Base-by-base conservation (phyloP, 2,113 vertebrate genomes). In the Albula glossodonta region DNA sequence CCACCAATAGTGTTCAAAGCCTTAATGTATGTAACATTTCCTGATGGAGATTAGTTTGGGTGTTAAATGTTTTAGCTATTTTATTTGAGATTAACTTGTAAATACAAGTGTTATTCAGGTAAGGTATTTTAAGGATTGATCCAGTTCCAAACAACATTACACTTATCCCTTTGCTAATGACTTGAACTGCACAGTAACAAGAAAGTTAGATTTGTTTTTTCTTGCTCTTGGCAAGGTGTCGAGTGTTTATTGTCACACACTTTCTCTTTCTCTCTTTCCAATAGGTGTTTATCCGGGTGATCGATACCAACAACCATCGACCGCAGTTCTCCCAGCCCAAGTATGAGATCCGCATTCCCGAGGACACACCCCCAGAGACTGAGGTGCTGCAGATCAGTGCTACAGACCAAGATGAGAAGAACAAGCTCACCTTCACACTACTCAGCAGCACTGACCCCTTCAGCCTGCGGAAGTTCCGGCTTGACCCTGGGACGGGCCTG, bases 251-350 rank as follows among this genome's bases (percentile, higher is more conserved):
- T 41, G 31, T 41, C 31, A 41, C 31, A 41, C 31, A 41, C 57
- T 17, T 77, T 66, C 48, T 51, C 12, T 85, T 19, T 77, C 78
- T 66, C 17, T 56, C 51, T 53, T 53, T 79, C 80, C 31, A 57
- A 0, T 41, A 99, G 98, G 97, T 99, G n/a, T 95, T 97, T 25
- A 98, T 99, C 92, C 97, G 96, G 88, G 97, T 99, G 85, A 98
- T 99, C 84, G 98, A 99, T 89, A 99, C 98, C 90, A 99, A 99
- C 94, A 98, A 99, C 91, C 98, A 99, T 86, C 96, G 98, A 15
- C 98, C 98, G 6, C 91, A 97, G 89, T 99, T 99, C 93, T 97
- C 97, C 8, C 87, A 96, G 90, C 92, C 95, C 52, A 94, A 94
- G 88, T 99, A 99, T 0, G 96, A 97, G 88, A 94, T 98, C 11